phyloP scores from a whole-genome alignment of 2,113 vertebrate genomes.

The Prionailurus viverrinus region DNA sequence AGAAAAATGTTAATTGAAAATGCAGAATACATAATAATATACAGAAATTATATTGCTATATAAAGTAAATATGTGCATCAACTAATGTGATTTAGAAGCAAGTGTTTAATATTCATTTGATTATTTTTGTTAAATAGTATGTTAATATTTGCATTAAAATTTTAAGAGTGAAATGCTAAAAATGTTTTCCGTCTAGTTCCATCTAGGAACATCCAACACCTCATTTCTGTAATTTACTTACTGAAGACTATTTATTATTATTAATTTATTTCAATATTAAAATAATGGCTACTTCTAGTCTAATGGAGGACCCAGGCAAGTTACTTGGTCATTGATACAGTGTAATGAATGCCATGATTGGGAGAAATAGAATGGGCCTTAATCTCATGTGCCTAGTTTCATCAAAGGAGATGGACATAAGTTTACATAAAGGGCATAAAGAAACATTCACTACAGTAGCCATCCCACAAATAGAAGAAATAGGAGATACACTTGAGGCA shows the following conservation, averaged over 20 bases:
- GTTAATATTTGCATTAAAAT: neutral
- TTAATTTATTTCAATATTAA: slow-evolving; percentile 36
- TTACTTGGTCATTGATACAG: neutral
- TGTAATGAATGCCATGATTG: too few relatives aligned
- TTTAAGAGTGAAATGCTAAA: slow-evolving; percentile 5
- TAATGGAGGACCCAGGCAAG: neutral
- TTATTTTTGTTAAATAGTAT: slow-evolving; percentile 40
- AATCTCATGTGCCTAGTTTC: neutral
- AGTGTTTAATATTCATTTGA: neutral
- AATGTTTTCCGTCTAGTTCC: neutral
- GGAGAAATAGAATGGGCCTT: neutral
- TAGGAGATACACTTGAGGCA: neutral
- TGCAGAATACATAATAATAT: neutral
- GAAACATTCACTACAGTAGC: too few relatives aligned
- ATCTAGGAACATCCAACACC: neutral
- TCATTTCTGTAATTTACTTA: slow-evolving; percentile 43
- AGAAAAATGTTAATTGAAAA: slow-evolving; percentile 5
- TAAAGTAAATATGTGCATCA: neutral
- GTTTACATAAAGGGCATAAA: neutral
- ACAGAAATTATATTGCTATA: neutral
- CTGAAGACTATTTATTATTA: neutral
- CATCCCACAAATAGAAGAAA: neutral
- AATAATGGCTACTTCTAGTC: neutral
- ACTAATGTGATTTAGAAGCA: neutral
- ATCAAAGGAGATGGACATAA: neutral